Evolutionary conservation across 1,140 invertebrate species (phyloP), one percentile per base, ranked within the genome.

Genomic region (Dinoponera quadriceps): DNA sequence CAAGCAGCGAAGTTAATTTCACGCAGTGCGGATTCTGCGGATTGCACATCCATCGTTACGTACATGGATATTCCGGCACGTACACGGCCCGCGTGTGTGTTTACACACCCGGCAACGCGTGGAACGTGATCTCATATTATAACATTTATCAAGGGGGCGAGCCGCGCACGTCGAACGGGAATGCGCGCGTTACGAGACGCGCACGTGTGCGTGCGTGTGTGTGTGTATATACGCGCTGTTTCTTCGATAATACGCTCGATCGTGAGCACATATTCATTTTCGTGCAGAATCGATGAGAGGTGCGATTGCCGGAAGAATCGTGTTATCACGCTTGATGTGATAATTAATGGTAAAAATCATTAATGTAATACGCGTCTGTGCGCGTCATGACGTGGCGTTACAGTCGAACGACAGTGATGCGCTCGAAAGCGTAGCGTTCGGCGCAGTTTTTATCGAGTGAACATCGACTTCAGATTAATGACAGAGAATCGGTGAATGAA

Each of bases 1-100:
- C 83, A 80, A 65, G 82, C 66, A 82, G 81, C 74, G 62, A 84
- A 82, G 89, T 90, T 90, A 90, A 90, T 90, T 90, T 90, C 88
- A 90, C 89, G 89, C 82, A 44, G 68, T 44, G 80, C 71, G 51
- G 81, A 88, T 84, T 85, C 84, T 14, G 59, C 60, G 75, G 80
- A 88, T 86, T 88, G 87, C 74, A 85, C 84, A 82, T 88, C 72
- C 69, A 54, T 78, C 71, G 82, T 68, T 73, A 72, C 71, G 22
- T 74, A 48, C 44, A 38, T 27, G 38, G 60, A 81, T 62, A 63
- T 27, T 13, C 14, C 38, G 57, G 57, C 60, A 54, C 48, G 62
- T 66, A 77, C 49, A 38, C 20, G 48, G 27, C 16, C 25, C 20
- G 44, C 29, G 48, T 66, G 16, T 66, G 49, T 54, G 74, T 66